Evolutionary conservation across 1,140 invertebrate species (phyloP), one percentile per base, ranked within the genome.

Genomic region (Conus ventricosus): DNA sequence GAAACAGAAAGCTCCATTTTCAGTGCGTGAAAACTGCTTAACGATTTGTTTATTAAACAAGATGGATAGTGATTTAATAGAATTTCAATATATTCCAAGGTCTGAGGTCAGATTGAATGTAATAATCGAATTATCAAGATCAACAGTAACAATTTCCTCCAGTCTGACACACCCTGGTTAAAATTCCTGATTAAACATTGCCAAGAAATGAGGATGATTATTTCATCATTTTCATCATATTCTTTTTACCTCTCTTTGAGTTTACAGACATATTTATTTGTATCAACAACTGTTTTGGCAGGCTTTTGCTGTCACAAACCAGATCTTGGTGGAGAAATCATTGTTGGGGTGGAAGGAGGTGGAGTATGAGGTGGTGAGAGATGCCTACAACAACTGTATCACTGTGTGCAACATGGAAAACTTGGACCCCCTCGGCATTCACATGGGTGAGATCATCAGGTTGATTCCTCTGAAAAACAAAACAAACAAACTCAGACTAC

Each of bases 351-450:
- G 99, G 99, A 99, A 99, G 95, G 99, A 99, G 96, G 98, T 99
- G 0, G 99, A 99, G 94, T 99, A 99, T 95, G 99, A 99, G 96
- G 99, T 99, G 11, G 98, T 99, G 0, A 96, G 99, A 87, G 99
- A 99, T 96, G 97, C 98, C 27, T 99, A 96, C 94, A 98, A 99
- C 94, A 99, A 99, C 93, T 99, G 99, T 93, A 98, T 99, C 78
- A 99, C 99, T 0, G 99, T 99, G 2, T 99, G 99, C 95, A 99
- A 99, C 93, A 99, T 99, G 99, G 99, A 99, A 95, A 99, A 99
- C 95, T 97, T 99, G 3, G 99, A 99, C 96, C 99, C 99, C 4
- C 95, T 99, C 11, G 99, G 99, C 25, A 99, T 99, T 89, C 99
- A 99, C 91, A 99, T 99, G 0, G 92, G 92, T 92, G 60, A 55